Percentiles rank a stretch among this genome's conserved stretches.
Evolutionary conservation across 2,113 vertebrate species (phyloP).

Genomic region (Penelope pileata): DNA sequence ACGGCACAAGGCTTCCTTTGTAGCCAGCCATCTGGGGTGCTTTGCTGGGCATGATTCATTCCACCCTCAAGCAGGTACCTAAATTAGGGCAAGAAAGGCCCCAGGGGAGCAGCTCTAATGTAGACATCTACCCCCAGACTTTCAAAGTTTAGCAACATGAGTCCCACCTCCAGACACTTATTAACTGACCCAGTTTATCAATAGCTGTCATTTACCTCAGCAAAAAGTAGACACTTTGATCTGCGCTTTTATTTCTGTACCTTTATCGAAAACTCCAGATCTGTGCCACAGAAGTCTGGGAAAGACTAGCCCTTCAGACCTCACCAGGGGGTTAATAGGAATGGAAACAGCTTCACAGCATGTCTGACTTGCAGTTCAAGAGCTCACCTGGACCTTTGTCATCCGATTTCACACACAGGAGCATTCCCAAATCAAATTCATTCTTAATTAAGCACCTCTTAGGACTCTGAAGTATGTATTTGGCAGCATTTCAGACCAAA

Average conservation of each 20-base stretch:
- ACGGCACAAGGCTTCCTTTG: not conserved
- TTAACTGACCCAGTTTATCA: not conserved
- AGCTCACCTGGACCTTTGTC: not conserved
- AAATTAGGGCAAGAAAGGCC: not conserved
- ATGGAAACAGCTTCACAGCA: not conserved
- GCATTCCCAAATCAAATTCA: not conserved
- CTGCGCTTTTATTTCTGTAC: not conserved
- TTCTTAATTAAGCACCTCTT: not conserved
- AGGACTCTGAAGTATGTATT: not conserved
- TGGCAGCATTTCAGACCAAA: not conserved
- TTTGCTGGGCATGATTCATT: not conserved
- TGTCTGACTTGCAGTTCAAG: not conserved
- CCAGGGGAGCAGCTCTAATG: not conserved
- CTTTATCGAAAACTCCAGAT: not conserved
- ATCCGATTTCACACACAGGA: not conserved
- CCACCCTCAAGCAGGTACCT: not conserved
- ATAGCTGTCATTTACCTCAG: not conserved
- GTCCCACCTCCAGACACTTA: not conserved
- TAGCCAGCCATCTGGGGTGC: not conserved
- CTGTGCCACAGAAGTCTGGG: not conserved
- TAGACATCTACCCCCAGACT: not conserved
- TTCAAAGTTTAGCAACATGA: not conserved
- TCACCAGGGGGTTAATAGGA: not conserved
- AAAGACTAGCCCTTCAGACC: not conserved
- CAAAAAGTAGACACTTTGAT: not conserved